A percentile compares a stretch with the other conserved stretches of the same genome.
These are phyloP conservation scores for Pemphredon lugubris DNA, from an alignment of 2,888 invertebrate genomes.

Conservation along the genomic window DNA sequence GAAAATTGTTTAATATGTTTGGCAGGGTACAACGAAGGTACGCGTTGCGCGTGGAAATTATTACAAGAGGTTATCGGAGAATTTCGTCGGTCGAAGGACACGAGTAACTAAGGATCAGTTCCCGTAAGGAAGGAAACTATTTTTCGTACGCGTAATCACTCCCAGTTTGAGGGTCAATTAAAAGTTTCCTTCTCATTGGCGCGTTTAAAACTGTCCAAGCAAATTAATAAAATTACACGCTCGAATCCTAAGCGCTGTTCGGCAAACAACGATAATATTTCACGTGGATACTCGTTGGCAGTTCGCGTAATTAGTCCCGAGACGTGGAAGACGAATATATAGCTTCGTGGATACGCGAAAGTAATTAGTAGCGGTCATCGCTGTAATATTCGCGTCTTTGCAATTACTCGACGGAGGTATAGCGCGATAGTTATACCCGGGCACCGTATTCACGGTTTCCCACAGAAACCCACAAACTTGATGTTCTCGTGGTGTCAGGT, in stretches of 20 bases:
- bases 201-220: not conserved
- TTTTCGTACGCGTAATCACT: too few relatives aligned
- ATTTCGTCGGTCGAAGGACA: too few relatives aligned
- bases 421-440: conserved; percentile 44
- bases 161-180: too few relatives aligned
- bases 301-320: conserved; percentile 10
- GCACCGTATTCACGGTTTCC: conserved; percentile 60
- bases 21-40: too few relatives aligned
- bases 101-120: too few relatives aligned
- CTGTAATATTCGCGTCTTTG: conserved; percentile 48
- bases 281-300: not conserved
- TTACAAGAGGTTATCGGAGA: too few relatives aligned
- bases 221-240: conserved; percentile 18
- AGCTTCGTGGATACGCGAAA: conserved; percentile 39
- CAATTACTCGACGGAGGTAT: conserved; percentile 48
- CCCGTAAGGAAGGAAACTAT: too few relatives aligned
- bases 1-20: conserved; percentile 18
- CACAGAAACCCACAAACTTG: conserved; percentile 64
- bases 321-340: conserved; percentile 23
- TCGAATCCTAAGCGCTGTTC: not conserved
- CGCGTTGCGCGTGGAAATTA: too few relatives aligned
- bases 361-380: conserved; percentile 49
- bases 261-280: not conserved
- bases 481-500: conserved; percentile 56
- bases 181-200: too few relatives aligned